phyloP scores from a whole-genome alignment of 2,888 invertebrate species.

The Tuberolachnus salignus region DNA sequence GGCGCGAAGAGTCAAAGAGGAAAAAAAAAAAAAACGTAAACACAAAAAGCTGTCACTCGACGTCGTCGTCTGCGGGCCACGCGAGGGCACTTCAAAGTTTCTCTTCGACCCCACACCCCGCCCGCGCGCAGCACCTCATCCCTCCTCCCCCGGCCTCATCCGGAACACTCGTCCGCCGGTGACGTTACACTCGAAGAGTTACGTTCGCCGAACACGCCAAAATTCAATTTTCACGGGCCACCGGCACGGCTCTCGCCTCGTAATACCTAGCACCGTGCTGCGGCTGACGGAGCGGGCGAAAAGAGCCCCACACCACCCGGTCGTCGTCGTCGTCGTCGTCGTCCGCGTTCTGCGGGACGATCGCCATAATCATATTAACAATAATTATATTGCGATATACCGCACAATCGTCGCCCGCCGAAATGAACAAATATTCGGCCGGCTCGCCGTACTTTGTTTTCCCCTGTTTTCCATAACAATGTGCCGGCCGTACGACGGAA shows the following conservation, averaged over 20 bases:
- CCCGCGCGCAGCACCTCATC: no score
- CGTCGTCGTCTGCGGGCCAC: slow-evolving; percentile 33
- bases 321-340: background rate
- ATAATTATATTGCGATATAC: no score
- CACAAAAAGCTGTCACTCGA: slow-evolving; percentile 38
- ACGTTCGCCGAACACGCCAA: slow-evolving; percentile 41
- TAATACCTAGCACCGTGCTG: background rate
- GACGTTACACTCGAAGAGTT: slow-evolving; percentile 42
- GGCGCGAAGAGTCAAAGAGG: background rate
- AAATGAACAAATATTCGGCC: no score
- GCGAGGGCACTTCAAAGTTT: slow-evolving; percentile 46
- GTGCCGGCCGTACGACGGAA: no score
- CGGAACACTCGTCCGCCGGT: background rate
- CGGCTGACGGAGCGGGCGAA: background rate
- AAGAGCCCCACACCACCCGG: background rate
- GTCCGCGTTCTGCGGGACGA: background rate
- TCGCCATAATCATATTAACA: no score
- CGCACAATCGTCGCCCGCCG: no score
- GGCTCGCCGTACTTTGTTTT: no score
- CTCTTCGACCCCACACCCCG: background rate
- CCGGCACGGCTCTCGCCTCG: background rate
- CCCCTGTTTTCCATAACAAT: no score
- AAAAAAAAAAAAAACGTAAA: background rate
- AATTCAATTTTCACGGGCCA: slow-evolving; percentile 40
- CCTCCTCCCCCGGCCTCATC: no score